phyloP scores from a whole-genome alignment of 2,797 vertebrate genomes.

The Gymnocypris eckloni region DNA sequence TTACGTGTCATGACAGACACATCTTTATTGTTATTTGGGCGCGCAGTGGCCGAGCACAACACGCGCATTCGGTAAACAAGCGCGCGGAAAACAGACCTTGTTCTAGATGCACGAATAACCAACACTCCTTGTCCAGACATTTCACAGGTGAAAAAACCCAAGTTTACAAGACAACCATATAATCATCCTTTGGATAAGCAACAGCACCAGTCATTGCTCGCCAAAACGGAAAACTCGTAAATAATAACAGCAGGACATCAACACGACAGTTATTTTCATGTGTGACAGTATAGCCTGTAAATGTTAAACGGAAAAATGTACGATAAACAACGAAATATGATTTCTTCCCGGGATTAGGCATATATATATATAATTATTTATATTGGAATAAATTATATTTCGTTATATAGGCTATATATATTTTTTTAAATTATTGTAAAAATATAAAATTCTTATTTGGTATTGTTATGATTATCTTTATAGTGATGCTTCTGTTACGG shows the following conservation, averaged over 20 bases:
- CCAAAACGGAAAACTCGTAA: constrained; percentile 4
- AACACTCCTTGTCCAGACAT: constrained; percentile 30
- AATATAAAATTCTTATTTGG: not conserved
- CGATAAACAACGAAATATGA: not conserved
- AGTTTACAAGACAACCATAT: constrained; percentile 32
- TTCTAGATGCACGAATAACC: constrained; percentile 13
- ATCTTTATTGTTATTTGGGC: constrained; percentile 61
- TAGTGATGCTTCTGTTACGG: not conserved
- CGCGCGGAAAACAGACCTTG: constrained; percentile 23
- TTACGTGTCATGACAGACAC: constrained; percentile 62
- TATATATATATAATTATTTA: too few relatives aligned
- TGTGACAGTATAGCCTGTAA: not conserved
- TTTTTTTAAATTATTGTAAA: not conserved
- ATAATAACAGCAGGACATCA: constrained; percentile 25
- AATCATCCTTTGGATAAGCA: constrained; percentile 38
- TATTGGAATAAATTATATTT: not conserved
- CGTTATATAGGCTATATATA: not conserved
- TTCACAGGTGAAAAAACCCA: constrained; percentile 29
- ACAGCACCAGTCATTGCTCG: not conserved
- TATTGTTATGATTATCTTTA: not conserved
- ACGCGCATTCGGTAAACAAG: constrained; percentile 50
- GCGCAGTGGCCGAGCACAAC: constrained; percentile 57
- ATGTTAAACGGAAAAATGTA: constrained; percentile 19
- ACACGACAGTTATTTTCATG: constrained; percentile 13
- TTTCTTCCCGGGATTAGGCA: too few relatives aligned